These are phyloP conservation scores for Damaliscus lunatus DNA, from an alignment of 2,113 vertebrate genomes.

Conservation along the genomic window DNA sequence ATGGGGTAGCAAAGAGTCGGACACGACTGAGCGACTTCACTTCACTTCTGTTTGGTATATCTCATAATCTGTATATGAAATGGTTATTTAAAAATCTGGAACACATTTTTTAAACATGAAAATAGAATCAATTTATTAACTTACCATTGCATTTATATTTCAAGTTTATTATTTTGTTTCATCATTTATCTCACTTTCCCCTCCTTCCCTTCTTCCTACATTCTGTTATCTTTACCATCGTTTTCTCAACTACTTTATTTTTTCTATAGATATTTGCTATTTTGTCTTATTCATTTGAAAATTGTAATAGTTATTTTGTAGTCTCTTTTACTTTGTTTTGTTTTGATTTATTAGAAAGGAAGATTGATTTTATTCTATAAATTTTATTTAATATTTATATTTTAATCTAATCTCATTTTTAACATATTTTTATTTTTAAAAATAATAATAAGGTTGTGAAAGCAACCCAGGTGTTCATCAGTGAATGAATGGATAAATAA, in stretches of 20 bases:
- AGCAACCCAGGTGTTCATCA: not conserved
- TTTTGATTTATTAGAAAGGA: not conserved
- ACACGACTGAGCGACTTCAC: no score
- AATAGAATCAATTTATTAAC: not conserved
- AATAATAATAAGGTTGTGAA: not conserved
- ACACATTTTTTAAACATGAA: not conserved
- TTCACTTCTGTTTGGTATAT: not conserved
- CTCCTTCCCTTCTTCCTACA: not conserved
- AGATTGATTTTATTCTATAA: not conserved
- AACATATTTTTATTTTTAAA: not conserved
- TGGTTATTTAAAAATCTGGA: not conserved
- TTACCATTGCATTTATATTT: not conserved
- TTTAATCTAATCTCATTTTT: not conserved
- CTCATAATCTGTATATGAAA: not conserved
- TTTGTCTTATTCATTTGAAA: not conserved
- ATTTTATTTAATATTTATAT: not conserved
- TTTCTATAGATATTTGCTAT: not conserved
- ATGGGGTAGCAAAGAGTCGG: no score
- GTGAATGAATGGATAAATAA: not conserved
- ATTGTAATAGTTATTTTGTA: not conserved
- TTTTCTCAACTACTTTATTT: not conserved
- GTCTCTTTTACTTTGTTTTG: not conserved
- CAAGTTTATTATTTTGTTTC: not conserved
- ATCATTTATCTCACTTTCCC: not conserved
- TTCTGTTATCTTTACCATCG: not conserved